A percentile compares a stretch with the other conserved stretches of the same genome.
Evolutionary conservation across 2,797 vertebrate genomes (phyloP).

Genomic region (Neoniphon sammara): DNA sequence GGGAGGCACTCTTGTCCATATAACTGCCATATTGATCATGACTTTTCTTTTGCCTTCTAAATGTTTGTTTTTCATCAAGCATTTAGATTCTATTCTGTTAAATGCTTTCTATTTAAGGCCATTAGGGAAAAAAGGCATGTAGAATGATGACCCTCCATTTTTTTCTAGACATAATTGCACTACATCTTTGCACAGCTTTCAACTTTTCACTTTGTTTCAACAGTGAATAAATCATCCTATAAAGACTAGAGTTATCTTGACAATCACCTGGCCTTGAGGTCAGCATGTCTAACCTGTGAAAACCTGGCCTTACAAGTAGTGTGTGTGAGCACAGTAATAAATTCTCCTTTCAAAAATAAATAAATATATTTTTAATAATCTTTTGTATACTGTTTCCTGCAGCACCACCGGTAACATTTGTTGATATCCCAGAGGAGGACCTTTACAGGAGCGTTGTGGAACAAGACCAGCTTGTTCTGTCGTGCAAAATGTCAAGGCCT

Average conservation of each 20-base stretch:
- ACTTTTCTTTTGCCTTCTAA: slow-evolving; percentile 38
- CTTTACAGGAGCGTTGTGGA: slow-evolving; percentile 84
- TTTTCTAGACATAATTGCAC: slow-evolving; percentile 44
- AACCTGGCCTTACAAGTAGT: slow-evolving; percentile 30
- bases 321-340: slow-evolving; percentile 14
- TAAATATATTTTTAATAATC: slow-evolving; percentile 1
- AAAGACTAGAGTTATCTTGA: slow-evolving; percentile 43
- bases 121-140: slow-evolving; percentile 65
- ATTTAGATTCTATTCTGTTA: slow-evolving; percentile 52
- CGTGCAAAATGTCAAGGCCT: slow-evolving; percentile 84
- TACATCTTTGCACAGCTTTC: slow-evolving; percentile 68
- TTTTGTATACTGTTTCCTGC: slow-evolving; percentile 46
- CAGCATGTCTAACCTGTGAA: slow-evolving; percentile 74
- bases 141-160: slow-evolving; percentile 33
- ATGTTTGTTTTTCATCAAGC: slow-evolving; percentile 55
- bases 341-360: slow-evolving; percentile 8
- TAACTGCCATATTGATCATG: slow-evolving; percentile 56
- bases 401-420: slow-evolving; percentile 83
- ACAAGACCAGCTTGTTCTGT: slow-evolving; percentile 82
- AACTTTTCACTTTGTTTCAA: slow-evolving; percentile 65
- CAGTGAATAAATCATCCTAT: slow-evolving; percentile 63
- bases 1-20: slow-evolving; percentile 54
- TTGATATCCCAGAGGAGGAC: slow-evolving; percentile 78
- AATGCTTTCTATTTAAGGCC: slow-evolving; percentile 47
- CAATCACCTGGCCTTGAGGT: slow-evolving; percentile 61